phyloP scores from a whole-genome alignment of 2,888 invertebrate genomes.

The Pecten maximus region DNA sequence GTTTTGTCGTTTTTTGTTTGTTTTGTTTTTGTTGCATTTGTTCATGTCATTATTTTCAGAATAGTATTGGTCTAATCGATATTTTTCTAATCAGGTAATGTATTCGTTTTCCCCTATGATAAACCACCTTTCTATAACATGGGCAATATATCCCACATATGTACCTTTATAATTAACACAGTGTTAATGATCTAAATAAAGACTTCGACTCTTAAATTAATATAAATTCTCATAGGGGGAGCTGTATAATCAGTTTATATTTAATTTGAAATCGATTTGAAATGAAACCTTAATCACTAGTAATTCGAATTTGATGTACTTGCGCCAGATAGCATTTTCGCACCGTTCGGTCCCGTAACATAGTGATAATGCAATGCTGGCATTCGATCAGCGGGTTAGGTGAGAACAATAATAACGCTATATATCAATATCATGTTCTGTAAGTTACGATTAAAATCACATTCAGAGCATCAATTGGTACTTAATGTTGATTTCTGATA shows the following conservation, averaged over 20 bases:
- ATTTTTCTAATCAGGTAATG: too few relatives aligned
- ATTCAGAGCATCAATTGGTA: conserved; percentile 35
- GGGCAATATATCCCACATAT: too few relatives aligned
- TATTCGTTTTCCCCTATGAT: too few relatives aligned
- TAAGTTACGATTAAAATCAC: conserved; percentile 24
- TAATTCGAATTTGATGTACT: not conserved
- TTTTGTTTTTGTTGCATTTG: too few relatives aligned
- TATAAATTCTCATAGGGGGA: not conserved
- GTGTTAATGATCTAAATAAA: too few relatives aligned
- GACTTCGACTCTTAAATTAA: too few relatives aligned
- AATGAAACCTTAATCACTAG: not conserved
- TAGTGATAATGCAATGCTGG: not conserved
- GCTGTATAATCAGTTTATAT: not conserved
- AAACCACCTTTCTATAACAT: too few relatives aligned
- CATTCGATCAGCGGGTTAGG: not conserved
- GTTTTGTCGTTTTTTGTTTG: too few relatives aligned
- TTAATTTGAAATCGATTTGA: not conserved
- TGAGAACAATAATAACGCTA: conserved; percentile 8
- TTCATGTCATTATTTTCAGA: too few relatives aligned
- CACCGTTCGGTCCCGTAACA: not conserved
- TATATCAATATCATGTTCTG: conserved; percentile 15
- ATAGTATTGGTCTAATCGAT: too few relatives aligned
- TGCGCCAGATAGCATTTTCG: not conserved
- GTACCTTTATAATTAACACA: too few relatives aligned
- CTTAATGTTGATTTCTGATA: conserved; percentile 35